phyloP scores from a whole-genome alignment of 2,888 invertebrate genomes.

The Acrobeloides nanus region DNA sequence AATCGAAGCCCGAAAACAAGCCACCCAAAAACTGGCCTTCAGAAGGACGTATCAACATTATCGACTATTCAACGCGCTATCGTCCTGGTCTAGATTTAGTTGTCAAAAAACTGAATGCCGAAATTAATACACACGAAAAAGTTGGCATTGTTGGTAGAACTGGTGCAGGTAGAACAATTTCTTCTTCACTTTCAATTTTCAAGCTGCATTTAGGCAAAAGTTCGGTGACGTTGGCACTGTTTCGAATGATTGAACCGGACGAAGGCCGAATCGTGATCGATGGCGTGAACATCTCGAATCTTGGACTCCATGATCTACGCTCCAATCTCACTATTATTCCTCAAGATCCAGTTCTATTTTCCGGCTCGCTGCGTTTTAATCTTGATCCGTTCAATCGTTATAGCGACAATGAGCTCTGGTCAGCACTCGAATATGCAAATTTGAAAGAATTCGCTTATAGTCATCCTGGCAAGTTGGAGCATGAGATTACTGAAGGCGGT shows the following conservation, averaged over 20 bases:
- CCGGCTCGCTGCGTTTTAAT: slow-evolving; percentile 79
- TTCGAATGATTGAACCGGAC: slow-evolving; percentile 52
- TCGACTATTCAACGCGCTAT: slow-evolving; percentile 71
- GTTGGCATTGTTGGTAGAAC: slow-evolving; percentile 57
- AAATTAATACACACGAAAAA: slow-evolving; percentile 61
- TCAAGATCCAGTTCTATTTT: slow-evolving; percentile 58
- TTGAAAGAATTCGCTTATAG: slow-evolving; percentile 62
- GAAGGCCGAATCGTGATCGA: slow-evolving; percentile 49
- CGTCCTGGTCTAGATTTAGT: slow-evolving; percentile 67
- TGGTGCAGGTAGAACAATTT: no score
- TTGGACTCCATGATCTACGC: slow-evolving; percentile 78
- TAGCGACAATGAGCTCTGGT: slow-evolving; percentile 78
- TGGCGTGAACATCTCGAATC: slow-evolving; percentile 61
- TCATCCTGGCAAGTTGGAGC: slow-evolving; percentile 69
- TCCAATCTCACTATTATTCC: slow-evolving; percentile 74
- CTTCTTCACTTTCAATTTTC: no score
- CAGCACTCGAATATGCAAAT: slow-evolving; percentile 78
- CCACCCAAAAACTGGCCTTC: slow-evolving; percentile 73
- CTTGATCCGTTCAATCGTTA: slow-evolving; percentile 78
- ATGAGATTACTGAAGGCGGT: slow-evolving; percentile 82
- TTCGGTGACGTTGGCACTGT: slow-evolving; percentile 51
- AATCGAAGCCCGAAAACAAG: slow-evolving; percentile 57
- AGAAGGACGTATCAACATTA: slow-evolving; percentile 71
- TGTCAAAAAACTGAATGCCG: slow-evolving; percentile 61
- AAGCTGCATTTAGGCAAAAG: no score